Conservation (phyloP, 2,113 vertebrate species). For the Zosterops pallidus region DNA sequence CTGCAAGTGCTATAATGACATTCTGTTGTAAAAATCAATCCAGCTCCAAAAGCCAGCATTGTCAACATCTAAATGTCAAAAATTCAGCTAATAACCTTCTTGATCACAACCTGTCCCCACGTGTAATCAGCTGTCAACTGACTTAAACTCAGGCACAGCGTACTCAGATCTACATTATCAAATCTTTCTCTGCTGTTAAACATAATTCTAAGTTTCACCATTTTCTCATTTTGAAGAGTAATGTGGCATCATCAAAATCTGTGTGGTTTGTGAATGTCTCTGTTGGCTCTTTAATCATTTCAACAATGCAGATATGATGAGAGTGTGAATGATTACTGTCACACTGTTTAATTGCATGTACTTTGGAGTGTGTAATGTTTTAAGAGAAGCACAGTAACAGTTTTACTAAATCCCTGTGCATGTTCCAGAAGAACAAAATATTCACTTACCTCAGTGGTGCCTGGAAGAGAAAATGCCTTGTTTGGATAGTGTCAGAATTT, state of each 20-base stretch:
- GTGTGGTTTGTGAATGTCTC: neutral
- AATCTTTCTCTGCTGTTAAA: neutral
- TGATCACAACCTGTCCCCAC: neutral
- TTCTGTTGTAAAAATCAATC: conserved; percentile 45
- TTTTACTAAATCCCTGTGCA: neutral
- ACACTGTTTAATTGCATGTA: neutral
- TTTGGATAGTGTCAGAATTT: neutral
- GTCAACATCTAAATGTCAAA: conserved; percentile 29
- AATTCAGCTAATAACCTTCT: conserved; percentile 19
- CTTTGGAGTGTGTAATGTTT: neutral
- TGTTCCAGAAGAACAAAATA: neutral
- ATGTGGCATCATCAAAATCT: neutral
- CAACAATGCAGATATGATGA: neutral
- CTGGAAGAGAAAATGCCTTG: neutral
- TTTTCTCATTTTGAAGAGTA: neutral
- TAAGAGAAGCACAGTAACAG: neutral
- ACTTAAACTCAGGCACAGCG: neutral
- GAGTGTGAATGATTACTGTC: neutral
- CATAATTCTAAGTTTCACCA: neutral
- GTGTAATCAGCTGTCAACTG: neutral
- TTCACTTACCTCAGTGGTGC: neutral
- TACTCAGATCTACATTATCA: neutral
- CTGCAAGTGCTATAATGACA: neutral
- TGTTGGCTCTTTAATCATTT: neutral
- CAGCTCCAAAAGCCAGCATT: neutral